Percentiles rank a stretch among this genome's conserved stretches.
These are phyloP conservation scores for Cylloceria caligata DNA, from an alignment of 2,888 invertebrate genomes.

Conservation along the genomic window DNA sequence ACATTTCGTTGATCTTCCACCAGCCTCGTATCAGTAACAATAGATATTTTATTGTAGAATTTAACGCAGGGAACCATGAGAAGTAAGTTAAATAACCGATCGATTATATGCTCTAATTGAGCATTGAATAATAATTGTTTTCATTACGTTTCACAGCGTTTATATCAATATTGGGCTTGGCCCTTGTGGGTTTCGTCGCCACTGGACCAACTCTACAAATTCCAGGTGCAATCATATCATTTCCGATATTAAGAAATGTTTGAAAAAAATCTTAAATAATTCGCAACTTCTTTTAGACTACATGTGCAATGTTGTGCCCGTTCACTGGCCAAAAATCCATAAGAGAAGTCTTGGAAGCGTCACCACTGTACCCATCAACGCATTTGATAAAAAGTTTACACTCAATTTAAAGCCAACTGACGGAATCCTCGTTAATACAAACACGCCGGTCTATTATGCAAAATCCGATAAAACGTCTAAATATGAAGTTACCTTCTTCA, in stretches of 20 bases:
- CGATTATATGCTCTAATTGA: background rate
- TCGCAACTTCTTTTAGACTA: slow-evolving; percentile 32
- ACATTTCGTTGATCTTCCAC: slow-evolving; percentile 22
- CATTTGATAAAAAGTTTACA: slow-evolving; percentile 60
- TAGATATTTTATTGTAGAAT: background rate
- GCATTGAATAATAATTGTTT: background rate
- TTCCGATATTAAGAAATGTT: too few species aligned
- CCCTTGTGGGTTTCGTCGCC: slow-evolving; percentile 5
- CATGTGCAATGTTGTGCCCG: slow-evolving; percentile 56
- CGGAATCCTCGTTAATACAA: slow-evolving; percentile 47
- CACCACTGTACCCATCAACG: slow-evolving; percentile 54
- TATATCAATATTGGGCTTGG: slow-evolving; percentile 10
- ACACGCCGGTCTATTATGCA: slow-evolving; percentile 60
- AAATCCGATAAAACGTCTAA: background rate
- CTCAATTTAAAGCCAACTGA: slow-evolving; percentile 64
- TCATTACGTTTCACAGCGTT: background rate
- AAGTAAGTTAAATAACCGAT: slow-evolving; percentile 10
- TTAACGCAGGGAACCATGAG: slow-evolving; percentile 6
- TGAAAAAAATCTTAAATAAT: background rate
- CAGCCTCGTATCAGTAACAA: slow-evolving; percentile 7
- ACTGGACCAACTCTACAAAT: slow-evolving; percentile 2
- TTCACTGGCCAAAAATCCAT: slow-evolving; percentile 60
- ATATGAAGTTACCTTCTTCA: slow-evolving; percentile 24
- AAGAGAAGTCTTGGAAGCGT: slow-evolving; percentile 12
- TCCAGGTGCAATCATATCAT: slow-evolving; percentile 33